phyloP scores from a whole-genome alignment of 1,140 invertebrate species.

The Calephelis virginiensis region DNA sequence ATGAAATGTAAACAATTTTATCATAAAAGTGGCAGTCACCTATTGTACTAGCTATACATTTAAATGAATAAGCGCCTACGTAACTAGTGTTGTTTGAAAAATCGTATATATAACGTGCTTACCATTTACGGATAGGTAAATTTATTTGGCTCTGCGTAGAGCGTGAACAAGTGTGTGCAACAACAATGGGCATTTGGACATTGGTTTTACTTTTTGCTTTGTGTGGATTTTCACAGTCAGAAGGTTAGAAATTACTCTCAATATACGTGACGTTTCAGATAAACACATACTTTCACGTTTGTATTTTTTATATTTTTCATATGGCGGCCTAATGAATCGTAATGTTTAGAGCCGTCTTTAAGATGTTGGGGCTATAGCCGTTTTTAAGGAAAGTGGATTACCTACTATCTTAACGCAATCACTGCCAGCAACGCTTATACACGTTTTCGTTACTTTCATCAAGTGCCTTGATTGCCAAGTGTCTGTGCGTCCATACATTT shows the following conservation, averaged over 20 bases:
- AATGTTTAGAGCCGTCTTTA: no score
- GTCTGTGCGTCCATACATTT: no score
- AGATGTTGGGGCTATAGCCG: no score
- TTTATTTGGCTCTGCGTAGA: slow-evolving; percentile 3
- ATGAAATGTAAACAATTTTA: slow-evolving; percentile 10
- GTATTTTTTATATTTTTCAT: background rate
- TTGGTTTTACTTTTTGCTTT: background rate
- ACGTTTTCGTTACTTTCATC: no score
- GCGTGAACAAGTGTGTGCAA: background rate
- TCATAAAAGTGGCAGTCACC: background rate
- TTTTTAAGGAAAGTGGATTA: no score
- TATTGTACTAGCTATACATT: slow-evolving; percentile 6
- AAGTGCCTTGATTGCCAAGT: no score
- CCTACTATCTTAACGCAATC: no score
- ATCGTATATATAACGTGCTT: slow-evolving; percentile 15
- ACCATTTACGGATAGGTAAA: slow-evolving; percentile 1
- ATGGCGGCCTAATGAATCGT: no score
- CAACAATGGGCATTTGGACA: slow-evolving; percentile 1
- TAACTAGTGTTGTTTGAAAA: slow-evolving; percentile 15
- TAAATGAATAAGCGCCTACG: slow-evolving; percentile 14
- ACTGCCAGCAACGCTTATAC: no score
- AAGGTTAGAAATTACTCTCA: slow-evolving; percentile 4
- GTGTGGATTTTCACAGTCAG: background rate
- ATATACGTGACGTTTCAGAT: background rate
- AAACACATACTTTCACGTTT: background rate